Evolutionary conservation across 2,113 vertebrate genomes (phyloP).

Genomic region (Sylvietta virens): DNA sequence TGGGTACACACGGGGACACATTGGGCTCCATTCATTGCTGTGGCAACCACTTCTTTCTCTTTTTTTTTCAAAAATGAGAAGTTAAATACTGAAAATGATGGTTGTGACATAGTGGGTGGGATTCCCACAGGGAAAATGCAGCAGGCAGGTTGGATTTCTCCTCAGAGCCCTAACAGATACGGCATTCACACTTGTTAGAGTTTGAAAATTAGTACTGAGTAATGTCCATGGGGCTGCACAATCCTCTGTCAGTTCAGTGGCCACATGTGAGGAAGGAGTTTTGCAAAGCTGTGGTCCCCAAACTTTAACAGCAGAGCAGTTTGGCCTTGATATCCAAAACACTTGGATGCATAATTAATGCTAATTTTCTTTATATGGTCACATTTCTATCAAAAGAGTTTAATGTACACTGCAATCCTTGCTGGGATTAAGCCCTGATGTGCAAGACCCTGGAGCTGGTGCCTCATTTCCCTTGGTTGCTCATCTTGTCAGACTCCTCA

Average conservation of each 20-base stretch:
- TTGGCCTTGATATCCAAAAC: background rate
- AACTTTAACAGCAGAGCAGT: background rate
- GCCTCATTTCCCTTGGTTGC: background rate
- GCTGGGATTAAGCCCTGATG: background rate
- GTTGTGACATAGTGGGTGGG: constrained; percentile 11
- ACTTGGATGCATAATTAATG: background rate
- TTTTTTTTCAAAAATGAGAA: background rate
- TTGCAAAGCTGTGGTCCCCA: background rate
- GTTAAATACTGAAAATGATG: background rate
- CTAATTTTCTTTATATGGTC: background rate
- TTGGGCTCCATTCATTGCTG: constrained; percentile 7
- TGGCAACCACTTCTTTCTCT: background rate
- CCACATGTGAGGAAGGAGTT: background rate
- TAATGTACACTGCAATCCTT: background rate
- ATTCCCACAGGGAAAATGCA: constrained; percentile 4
- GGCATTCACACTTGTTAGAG: constrained; percentile 10
- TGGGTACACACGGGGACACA: background rate
- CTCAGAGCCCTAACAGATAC: background rate
- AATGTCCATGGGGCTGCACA: background rate
- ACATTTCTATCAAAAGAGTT: background rate
- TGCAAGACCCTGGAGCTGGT: background rate
- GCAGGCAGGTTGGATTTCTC: constrained; percentile 27
- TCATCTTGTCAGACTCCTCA: background rate
- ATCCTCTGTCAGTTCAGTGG: background rate
- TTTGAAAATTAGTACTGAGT: background rate